A percentile compares a stretch with the other conserved stretches of the same genome.
These are phyloP conservation scores for Gallinago jamesoni DNA, from an alignment of 2,113 vertebrate species.

Conservation along the genomic window DNA sequence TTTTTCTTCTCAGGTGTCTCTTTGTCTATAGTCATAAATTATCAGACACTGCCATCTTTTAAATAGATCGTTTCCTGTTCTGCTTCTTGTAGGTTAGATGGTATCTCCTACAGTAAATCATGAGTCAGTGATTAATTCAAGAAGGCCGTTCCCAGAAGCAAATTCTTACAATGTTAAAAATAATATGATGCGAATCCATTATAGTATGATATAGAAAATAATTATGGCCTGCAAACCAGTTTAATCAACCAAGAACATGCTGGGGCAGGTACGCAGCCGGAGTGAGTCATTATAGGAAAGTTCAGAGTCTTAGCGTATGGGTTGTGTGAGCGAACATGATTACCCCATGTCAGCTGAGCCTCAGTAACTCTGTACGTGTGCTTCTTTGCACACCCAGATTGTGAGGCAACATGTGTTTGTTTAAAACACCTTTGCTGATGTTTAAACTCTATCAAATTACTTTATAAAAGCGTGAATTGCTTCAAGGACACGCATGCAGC, in stretches of 20 bases:
- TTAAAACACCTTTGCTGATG: neutral
- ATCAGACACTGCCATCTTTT: slow-evolving; percentile 48
- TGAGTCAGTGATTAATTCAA: slow-evolving; percentile 59
- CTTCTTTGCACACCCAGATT: neutral
- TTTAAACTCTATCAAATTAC: neutral
- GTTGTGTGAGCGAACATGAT: neutral
- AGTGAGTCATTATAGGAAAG: neutral
- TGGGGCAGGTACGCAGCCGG: neutral
- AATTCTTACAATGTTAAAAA: slow-evolving; percentile 59
- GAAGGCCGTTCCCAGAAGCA: slow-evolving; percentile 64
- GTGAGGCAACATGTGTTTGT: neutral
- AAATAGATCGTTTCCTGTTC: slow-evolving; percentile 72
- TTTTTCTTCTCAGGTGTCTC: neutral
- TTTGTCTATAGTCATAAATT: slow-evolving; percentile 52
- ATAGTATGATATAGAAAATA: slow-evolving; percentile 47
- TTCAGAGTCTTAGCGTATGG: neutral
- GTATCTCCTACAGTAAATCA: slow-evolving; percentile 60
- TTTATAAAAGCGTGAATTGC: neutral
- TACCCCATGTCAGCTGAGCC: neutral
- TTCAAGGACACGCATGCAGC: neutral
- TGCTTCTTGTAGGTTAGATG: slow-evolving; percentile 50
- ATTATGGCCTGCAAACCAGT: slow-evolving; percentile 46
- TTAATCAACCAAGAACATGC: slow-evolving; percentile 23
- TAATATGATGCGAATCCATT: slow-evolving; percentile 34
- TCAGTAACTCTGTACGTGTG: rapidly evolving